These are phyloP conservation scores for Spongilla lacustris DNA, from an alignment of 37 sponge, comb jelly and placozoan species.

Conservation along the genomic window DNA sequence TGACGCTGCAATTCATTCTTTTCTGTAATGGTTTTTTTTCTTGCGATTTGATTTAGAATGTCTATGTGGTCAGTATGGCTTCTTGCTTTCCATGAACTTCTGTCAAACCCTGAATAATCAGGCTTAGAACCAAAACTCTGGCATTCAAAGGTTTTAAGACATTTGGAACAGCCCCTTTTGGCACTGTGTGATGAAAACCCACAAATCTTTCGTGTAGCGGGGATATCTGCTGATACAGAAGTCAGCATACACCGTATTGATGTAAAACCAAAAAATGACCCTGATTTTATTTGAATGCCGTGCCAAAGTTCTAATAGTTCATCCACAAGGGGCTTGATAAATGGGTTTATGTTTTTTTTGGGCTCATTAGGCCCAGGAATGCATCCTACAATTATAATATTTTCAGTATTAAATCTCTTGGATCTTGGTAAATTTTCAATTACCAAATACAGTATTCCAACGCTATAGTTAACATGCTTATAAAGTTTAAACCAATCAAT, in stretches of 20 bases:
- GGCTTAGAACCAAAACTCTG: conserved; percentile 6
- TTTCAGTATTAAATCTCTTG: conserved; percentile 25
- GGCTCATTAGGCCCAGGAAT: conserved; percentile 66
- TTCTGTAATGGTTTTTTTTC: conserved; percentile 8
- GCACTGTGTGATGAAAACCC: conserved; percentile 45
- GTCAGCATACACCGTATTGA: neutral
- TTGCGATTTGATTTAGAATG: no score
- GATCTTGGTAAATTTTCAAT: conserved; percentile 58
- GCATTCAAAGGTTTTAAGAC: conserved; percentile 43
- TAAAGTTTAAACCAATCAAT: conserved; percentile 70
- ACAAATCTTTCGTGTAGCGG: conserved; percentile 46
- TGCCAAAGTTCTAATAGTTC: conserved; percentile 23
- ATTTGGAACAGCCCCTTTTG: conserved; percentile 48
- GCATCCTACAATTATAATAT: conserved; percentile 41
- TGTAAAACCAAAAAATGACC: neutral
- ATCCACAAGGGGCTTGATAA: conserved; percentile 32
- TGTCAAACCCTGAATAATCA: conserved; percentile 43
- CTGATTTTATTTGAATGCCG: conserved; percentile 5
- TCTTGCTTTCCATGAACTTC: conserved; percentile 27
- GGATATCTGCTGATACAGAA: conserved; percentile 43
- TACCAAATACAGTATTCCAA: conserved; percentile 52
- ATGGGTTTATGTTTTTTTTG: conserved; percentile 19
- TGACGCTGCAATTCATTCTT: conserved; percentile 4
- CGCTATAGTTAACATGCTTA: conserved; percentile 5
- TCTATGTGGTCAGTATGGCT: no score